Evolutionary conservation across 2,113 vertebrate species (phyloP).

Genomic region (Arothron firmamentum): DNA sequence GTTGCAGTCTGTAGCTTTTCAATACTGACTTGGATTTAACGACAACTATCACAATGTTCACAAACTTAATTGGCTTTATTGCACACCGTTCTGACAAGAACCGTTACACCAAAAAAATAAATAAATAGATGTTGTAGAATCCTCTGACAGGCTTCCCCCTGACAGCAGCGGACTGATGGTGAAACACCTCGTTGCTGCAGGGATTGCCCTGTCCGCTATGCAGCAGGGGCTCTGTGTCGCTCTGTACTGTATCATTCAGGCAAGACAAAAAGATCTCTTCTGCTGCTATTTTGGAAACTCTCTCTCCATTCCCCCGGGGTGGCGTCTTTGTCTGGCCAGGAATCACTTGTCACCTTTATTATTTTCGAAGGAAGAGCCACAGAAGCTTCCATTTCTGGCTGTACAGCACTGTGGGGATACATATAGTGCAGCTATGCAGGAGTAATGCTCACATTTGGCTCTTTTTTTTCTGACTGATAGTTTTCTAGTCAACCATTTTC

Average conservation of each 20-base stretch:
- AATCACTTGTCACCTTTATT: constrained; percentile 62
- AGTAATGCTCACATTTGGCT: neutral
- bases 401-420: constrained; percentile 5
- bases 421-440: neutral
- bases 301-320: constrained; percentile 24
- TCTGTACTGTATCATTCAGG: constrained; percentile 56
- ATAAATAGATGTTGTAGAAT: neutral
- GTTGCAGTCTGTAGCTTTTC: too few species aligned
- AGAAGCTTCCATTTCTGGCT: constrained; percentile 1
- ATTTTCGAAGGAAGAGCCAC: constrained; percentile 43
- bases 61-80: too few species aligned
- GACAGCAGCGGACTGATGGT: constrained; percentile 9
- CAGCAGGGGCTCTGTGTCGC: constrained; percentile 35
- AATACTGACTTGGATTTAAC: too few species aligned
- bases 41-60: too few species aligned
- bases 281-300: constrained; percentile 48
- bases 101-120: constrained; percentile 11
- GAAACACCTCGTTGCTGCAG: constrained; percentile 30
- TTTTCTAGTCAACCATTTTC: constrained; percentile 5
- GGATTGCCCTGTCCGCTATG: constrained; percentile 48
- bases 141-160: constrained; percentile 24
- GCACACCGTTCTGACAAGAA: constrained; percentile 9
- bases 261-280: constrained; percentile 51
- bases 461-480: neutral
- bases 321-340: constrained; percentile 55